These are phyloP conservation scores for Clamator glandarius DNA, from an alignment of 2,797 vertebrate genomes.

Conservation along the genomic window DNA sequence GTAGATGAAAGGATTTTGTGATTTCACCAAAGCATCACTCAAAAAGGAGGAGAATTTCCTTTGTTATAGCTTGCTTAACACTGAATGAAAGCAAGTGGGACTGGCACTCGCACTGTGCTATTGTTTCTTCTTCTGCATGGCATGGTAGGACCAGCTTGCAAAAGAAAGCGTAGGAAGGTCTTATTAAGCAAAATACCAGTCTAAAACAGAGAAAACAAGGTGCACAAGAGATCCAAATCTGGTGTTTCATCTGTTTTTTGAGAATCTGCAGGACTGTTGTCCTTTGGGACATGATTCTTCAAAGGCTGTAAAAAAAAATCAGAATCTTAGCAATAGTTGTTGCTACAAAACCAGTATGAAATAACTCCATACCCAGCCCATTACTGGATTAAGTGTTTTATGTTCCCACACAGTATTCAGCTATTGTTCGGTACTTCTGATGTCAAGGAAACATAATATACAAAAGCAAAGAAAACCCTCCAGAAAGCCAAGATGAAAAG, in stretches of 20 bases:
- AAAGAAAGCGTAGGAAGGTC: neutral
- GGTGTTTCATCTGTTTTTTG: neutral
- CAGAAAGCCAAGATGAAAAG: neutral
- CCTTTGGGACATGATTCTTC: neutral
- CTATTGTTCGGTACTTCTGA: neutral
- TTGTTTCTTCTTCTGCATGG: neutral
- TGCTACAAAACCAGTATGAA: neutral
- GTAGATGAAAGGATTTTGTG: neutral
- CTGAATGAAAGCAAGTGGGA: neutral
- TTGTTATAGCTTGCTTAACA: neutral
- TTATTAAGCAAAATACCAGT: neutral
- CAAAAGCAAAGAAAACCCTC: neutral
- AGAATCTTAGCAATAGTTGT: neutral
- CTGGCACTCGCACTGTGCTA: neutral
- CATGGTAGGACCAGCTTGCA: neutral
- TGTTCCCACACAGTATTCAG: neutral
- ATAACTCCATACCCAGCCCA: neutral
- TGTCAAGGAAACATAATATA: neutral
- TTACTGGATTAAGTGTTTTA: neutral
- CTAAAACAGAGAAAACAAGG: neutral
- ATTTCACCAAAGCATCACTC: neutral
- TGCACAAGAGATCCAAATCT: neutral
- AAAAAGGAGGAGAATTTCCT: neutral
- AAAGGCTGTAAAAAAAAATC: neutral
- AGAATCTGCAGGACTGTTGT: neutral